Base-by-base conservation (phyloP, 2,888 invertebrate genomes). In the Dexiosoma caninum region DNA sequence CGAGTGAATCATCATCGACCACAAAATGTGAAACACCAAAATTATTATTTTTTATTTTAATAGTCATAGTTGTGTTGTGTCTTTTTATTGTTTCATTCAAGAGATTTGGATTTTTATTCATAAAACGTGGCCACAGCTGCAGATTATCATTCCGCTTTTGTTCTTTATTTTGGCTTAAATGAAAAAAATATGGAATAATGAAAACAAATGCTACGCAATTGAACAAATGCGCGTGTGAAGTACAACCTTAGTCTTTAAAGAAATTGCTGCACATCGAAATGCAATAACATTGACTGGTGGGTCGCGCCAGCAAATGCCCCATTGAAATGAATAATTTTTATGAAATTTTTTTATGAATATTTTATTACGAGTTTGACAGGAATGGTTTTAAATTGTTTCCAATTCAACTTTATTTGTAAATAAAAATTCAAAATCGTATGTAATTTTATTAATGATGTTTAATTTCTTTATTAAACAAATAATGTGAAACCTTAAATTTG, bases 41-140 rank as follows among this genome's bases (percentile, higher is more conserved):
- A 76, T 72, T 74, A 6, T n/a, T n/a, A 53, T 66, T 69, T 72
- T 44, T 51, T 37, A 7, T 44, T 19, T 2, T 27, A n/a, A 23
- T 27, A 27, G 27, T 49, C 12, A n/a, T 53, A 66, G 32, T 57
- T 21, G 21, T 46, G 74, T 53, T 27, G 23, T 53, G 32, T 62
- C 46, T 51, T 46, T 40, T 46, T 53, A 67, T 60, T 71, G 69
- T 80, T 71, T 76, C 81, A 74, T 81, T 71, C 70, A 64, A 59
- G 16, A 78, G 23, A 42, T 35, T 64, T 60, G 16, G 44, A 42
- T 51, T 76, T 66, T 74, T 74, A 69, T 60, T 75, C 75, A 71
- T 64, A 75, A 77, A 77, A 59, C 42, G 51, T 69, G 72, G 77
- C 74, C 81, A n/a, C n/a, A 81, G 81, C 77, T 81, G 77, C 77